Evolutionary conservation across 2,797 vertebrate species (phyloP), one percentile per base, ranked within the genome.

Genomic region (Morus bassanus): DNA sequence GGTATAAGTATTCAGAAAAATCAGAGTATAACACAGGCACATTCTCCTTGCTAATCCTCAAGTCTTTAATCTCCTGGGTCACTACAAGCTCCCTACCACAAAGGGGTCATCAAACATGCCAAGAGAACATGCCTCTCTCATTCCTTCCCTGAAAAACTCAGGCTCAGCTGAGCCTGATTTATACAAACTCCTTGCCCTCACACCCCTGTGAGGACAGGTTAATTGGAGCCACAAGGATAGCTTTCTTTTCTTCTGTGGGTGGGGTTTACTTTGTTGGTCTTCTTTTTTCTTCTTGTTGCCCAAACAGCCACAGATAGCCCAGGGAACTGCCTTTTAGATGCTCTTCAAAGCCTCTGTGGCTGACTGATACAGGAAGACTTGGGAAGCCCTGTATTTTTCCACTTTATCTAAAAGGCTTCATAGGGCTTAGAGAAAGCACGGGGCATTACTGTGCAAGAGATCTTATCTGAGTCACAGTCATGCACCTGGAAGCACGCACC

Each of bases 391-490:
- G 37, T 14, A 6, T 65, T 78, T 46, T 73, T 35, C 30, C 22
- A 7, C 16, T 84, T 56, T 14, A 21, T 22, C 23, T 54, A 10
- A 10, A 61, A 50, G 54, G 9, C 28, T 54, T 64, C 6, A 0
- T 0, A 2, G 69, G 10, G 69, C 61, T 74, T 9, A 15, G 39
- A 9, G 51, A 30, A 73, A 69, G 7, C 37, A 2, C 1, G 1
- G 18, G 24, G 46, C 51, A 37, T 22, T 5, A 3, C 15, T 2
- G 39, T 16, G 73, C 6, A 1, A 13, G 37, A 31, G 61, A 33
- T 22, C 25, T 11, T 19, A 37, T 2, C 45, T 0, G 50, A 61
- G 60, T 31, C 11, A 0, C 15, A 0, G n/a, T 5, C 2, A 0
- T 2, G 13, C 48, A 11, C 56, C n/a, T 67, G 69, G 75, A 45